Evolutionary conservation across 2,888 invertebrate species (phyloP), one percentile per base, ranked within the genome.

Genomic region (Hydrotaea diabolus): DNA sequence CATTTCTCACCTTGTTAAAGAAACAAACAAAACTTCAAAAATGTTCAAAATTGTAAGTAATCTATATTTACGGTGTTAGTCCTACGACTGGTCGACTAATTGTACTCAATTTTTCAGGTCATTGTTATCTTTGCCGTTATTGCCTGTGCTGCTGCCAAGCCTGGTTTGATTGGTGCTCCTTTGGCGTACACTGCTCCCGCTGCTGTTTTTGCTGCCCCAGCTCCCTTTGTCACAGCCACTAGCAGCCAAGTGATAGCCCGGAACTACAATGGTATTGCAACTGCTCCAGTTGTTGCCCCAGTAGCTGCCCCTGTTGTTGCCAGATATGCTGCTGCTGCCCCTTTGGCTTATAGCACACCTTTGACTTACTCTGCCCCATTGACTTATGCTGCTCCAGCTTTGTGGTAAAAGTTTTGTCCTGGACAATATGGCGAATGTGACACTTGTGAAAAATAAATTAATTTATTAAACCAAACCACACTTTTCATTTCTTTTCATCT

Each of bases 171-270:
- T 69, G 76, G 77, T 11, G 85, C 89, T 36, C 87, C 88, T 4
- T 77, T 89, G 13, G 83, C 88, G 21, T 0, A 88, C 88, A 49
- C 86, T 89, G 15, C 88, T 87, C 5, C 77, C 79, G 9, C 85
- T 82, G 19, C 88, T 0, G 64, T 88, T 31, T 83, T 83, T 36
- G 77, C 88, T 0, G 89, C 89, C 15, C 85, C 87, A 21, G 83
- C 83, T 43, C 89, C 89, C 0, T 13, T 87, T 55, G 87, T 90
- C 19, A 90, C 90, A 7, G 81, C 85, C 57, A 77, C 82, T 4
- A 85, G 86, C 31, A 80, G 83, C 36, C 86, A 86, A 77, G 79
- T 85, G 21, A 62, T 88, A 59, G 84, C 88, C 19, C 59, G 86
- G 15, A 82, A 86, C 59, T 83, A 86, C 64, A 86, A 87, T 83